Percentiles rank a stretch among this genome's conserved stretches.
Conservation (phyloP, 2,888 invertebrate species). For the Agrochola litura region DNA sequence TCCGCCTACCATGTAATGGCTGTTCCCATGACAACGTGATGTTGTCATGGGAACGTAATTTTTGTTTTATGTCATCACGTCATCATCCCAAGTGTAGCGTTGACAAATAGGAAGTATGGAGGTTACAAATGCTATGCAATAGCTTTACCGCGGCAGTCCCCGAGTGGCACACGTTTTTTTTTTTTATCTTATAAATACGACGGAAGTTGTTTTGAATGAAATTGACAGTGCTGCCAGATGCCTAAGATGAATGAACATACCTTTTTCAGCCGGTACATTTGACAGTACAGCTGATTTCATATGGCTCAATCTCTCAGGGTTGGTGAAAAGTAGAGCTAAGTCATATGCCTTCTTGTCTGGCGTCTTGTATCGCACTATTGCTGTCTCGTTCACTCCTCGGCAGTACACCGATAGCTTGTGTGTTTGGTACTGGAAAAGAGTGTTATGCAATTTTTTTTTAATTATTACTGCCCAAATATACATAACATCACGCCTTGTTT, state of each 20-base stretch:
- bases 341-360: conserved; percentile 86
- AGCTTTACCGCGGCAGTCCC: too few relatives aligned
- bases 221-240: too few relatives aligned
- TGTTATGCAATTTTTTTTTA: neutral
- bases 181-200: too few relatives aligned
- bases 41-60: too few relatives aligned
- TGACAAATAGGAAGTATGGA: too few relatives aligned
- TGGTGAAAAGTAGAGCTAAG: conserved; percentile 84
- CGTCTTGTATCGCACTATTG: conserved; percentile 87
- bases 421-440: conserved; percentile 74
- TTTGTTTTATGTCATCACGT: too few relatives aligned
- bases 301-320: conserved; percentile 79
- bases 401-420: conserved; percentile 84
- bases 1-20: too few relatives aligned
- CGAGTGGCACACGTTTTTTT: too few relatives aligned
- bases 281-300: conserved; percentile 79
- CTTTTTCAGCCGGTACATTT: conserved; percentile 79
- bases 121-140: too few relatives aligned
- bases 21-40: too few relatives aligned
- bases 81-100: too few relatives aligned
- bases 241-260: conserved; percentile 65
- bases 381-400: conserved; percentile 81
- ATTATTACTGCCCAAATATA: neutral
- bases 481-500: too few relatives aligned
- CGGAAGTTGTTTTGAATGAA: neutral